Evolutionary conservation across 2,113 vertebrate genomes (phyloP).

Genomic region (Ploceus nigricollis): DNA sequence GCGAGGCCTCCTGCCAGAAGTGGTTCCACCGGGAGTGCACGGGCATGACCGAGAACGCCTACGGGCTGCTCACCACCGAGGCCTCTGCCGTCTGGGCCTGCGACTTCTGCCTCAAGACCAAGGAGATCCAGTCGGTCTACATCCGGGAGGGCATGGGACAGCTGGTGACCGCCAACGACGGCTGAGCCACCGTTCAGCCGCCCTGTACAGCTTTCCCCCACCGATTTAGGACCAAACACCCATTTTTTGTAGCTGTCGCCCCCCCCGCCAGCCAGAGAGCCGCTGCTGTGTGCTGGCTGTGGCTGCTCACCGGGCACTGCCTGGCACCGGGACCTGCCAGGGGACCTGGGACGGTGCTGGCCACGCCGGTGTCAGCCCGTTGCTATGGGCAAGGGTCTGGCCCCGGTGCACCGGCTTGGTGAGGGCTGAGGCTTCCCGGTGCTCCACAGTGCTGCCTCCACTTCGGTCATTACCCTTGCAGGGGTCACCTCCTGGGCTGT

Average conservation of each 20-base stretch:
- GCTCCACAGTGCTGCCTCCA: neutral
- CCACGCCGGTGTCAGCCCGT: accelerated
- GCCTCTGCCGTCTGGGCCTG: slow-evolving; percentile 95
- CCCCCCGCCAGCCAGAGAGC: neutral
- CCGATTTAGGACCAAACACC: slow-evolving; percentile 11
- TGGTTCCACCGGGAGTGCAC: slow-evolving; percentile 98
- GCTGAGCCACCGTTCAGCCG: slow-evolving; percentile 53
- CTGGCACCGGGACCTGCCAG: accelerated
- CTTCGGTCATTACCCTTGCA: neutral
- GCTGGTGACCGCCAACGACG: slow-evolving; percentile 91
- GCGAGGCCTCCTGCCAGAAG: slow-evolving; percentile 95
- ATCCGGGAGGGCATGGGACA: slow-evolving; percentile 93
- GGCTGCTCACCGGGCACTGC: neutral
- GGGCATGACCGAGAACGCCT: slow-evolving; percentile 93
- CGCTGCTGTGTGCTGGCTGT: accelerated
- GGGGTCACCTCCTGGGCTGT: accelerated
- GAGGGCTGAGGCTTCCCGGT: neutral
- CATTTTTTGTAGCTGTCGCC: slow-evolving; percentile 53
- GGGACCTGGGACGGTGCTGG: accelerated
- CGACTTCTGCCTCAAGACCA: slow-evolving; percentile 97
- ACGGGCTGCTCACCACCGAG: slow-evolving; percentile 92
- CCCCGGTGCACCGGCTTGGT: accelerated
- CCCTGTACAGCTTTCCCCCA: neutral
- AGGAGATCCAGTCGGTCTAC: slow-evolving; percentile 97
- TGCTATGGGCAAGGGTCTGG: neutral